Conservation (phyloP, 2,888 invertebrate species). For the Oithona nana region DNA sequence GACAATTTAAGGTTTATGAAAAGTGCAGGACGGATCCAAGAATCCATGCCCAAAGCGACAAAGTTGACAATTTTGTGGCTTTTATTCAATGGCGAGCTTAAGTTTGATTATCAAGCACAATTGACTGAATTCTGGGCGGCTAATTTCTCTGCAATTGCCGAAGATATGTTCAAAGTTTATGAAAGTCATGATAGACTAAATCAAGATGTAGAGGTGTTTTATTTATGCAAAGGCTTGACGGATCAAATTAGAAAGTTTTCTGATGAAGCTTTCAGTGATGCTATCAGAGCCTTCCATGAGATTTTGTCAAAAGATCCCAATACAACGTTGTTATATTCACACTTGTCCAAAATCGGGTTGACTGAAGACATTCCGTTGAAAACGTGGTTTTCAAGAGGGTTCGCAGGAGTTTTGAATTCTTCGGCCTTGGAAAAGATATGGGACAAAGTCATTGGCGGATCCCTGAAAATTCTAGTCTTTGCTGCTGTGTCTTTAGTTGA, state of each 20-base stretch:
- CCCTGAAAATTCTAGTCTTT: slow-evolving; percentile 57
- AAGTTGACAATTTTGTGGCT: slow-evolving; percentile 62
- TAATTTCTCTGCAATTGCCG: background rate
- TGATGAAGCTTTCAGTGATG: background rate
- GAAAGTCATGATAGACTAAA: background rate
- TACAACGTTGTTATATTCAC: slow-evolving; percentile 32
- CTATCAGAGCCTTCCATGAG: background rate
- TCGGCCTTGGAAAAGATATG: slow-evolving; percentile 63
- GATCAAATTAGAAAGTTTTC: background rate
- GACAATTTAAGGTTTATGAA: slow-evolving; percentile 35
- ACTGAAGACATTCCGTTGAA: slow-evolving; percentile 46
- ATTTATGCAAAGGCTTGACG: background rate
- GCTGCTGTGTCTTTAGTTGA: slow-evolving; percentile 52
- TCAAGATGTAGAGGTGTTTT: background rate
- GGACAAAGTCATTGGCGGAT: slow-evolving; percentile 72
- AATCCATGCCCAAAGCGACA: slow-evolving; percentile 42
- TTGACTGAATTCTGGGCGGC: slow-evolving; percentile 24
- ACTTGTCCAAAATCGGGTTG: slow-evolving; percentile 43
- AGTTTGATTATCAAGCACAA: slow-evolving; percentile 33
- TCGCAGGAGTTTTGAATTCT: slow-evolving; percentile 58
- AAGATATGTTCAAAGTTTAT: background rate
- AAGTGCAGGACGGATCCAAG: slow-evolving; percentile 30
- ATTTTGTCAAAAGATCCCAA: slow-evolving; percentile 20
- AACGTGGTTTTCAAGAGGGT: slow-evolving; percentile 62
- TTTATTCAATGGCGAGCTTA: slow-evolving; percentile 47